A percentile compares a stretch with the other conserved stretches of the same genome.
phyloP scores from a whole-genome alignment of 1,140 invertebrate species.

The Nomia melanderi region DNA sequence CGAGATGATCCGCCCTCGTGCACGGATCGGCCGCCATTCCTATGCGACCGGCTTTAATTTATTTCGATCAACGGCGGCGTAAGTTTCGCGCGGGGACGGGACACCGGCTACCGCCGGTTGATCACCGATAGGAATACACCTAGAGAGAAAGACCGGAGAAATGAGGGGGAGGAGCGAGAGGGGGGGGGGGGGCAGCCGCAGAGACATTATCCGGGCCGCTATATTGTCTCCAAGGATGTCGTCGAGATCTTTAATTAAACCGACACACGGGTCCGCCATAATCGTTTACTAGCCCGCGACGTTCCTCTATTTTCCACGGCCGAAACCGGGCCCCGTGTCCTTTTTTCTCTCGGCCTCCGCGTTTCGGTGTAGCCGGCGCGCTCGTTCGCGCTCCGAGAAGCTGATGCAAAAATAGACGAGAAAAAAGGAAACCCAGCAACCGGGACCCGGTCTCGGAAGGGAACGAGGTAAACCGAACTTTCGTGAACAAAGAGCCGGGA shows the following conservation, averaged over 20 bases:
- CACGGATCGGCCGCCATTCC: not conserved
- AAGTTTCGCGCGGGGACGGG: not conserved
- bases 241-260: constrained; percentile 13
- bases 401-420: constrained; percentile 56
- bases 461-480: constrained; percentile 65
- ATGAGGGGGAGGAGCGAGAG: too few species aligned
- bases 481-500: constrained; percentile 60
- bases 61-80: constrained; percentile 16
- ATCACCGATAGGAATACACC: too few species aligned
- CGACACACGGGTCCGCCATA: constrained; percentile 15
- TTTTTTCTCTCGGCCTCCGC: too few species aligned
- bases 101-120: not conserved
- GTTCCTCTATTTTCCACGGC: constrained; percentile 48
- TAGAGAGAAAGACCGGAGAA: not conserved
- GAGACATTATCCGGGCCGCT: too few species aligned
- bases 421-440: constrained; percentile 31
- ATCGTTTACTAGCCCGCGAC: constrained; percentile 24
- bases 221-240: not conserved
- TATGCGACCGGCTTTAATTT: constrained; percentile 21
- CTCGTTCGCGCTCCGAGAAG: constrained; percentile 10
- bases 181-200: too few species aligned
- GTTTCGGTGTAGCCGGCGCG: too few species aligned
- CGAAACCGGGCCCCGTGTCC: constrained; percentile 1
- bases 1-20: not conserved
- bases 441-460: constrained; percentile 34